Evolutionary conservation across 2,888 invertebrate species (phyloP).

Genomic region (Microchrysa polita): DNA sequence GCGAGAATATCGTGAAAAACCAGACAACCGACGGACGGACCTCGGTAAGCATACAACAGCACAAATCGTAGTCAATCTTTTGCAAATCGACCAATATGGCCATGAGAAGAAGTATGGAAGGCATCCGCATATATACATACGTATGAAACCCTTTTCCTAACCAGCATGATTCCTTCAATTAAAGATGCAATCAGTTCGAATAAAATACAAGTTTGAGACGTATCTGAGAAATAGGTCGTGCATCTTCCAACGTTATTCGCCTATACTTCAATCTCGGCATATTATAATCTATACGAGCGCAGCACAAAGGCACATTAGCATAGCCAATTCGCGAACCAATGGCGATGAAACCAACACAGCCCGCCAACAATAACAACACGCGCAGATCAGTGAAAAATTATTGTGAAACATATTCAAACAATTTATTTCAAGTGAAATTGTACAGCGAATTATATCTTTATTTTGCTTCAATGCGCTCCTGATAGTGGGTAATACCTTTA

Average conservation of each 20-base stretch:
- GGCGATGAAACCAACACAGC: neutral
- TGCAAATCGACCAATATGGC: constrained; percentile 29
- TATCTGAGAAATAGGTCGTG: constrained; percentile 46
- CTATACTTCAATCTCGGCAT: constrained; percentile 12
- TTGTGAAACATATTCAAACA: constrained; percentile 44
- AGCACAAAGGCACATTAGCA: constrained; percentile 28
- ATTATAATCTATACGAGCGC: neutral
- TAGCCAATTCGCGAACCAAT: constrained; percentile 30
- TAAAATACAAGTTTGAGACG: constrained; percentile 45
- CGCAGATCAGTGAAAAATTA: constrained; percentile 21
- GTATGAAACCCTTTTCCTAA: constrained; percentile 19
- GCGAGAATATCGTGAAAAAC: constrained; percentile 10
- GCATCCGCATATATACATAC: neutral
- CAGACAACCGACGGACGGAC: neutral
- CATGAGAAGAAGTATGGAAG: constrained; percentile 11
- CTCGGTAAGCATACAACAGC: neutral
- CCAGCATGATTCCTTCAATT: constrained; percentile 46
- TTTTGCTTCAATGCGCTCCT: constrained; percentile 37
- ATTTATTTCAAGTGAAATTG: constrained; percentile 42
- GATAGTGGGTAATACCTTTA: constrained; percentile 27
- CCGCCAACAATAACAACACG: neutral
- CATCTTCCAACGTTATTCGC: constrained; percentile 35
- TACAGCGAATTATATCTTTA: constrained; percentile 41
- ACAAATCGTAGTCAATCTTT: constrained; percentile 20
- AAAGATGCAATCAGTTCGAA: constrained; percentile 44